Evolutionary conservation across 2,797 vertebrate genomes (phyloP), one percentile per base, ranked within the genome.

Genomic region (Valencia hispanica): DNA sequence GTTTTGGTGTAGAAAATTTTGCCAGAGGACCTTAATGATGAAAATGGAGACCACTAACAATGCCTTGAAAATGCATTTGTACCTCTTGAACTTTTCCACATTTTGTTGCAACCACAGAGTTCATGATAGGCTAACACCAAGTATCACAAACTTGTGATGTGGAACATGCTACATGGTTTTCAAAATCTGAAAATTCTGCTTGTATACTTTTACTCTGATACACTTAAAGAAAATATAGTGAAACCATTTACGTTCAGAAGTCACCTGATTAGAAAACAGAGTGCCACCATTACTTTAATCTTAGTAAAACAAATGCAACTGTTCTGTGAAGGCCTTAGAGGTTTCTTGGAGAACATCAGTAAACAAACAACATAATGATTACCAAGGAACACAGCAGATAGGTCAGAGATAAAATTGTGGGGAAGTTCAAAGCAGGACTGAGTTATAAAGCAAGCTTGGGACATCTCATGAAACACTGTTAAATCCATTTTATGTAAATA

Each of bases 1-100:
- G 73, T 85, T 91, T 68, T 78, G 81, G 86, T 80, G 69, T 79
- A 87, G 82, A 74, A 76, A 53, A 20, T 86, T 88, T 80, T 89
- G 86, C 80, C 79, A 82, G n/a, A 55, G 53, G 10, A 55, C 25
- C 43, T 45, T 45, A 5, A 53, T 2, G 10, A 65, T 65, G 18
- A 61, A 61, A 20, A 27, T 15, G 7, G 32, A 32, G 0, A 8
- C 7, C 57, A 18, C 30, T 34, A 61, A 20, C 30, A 22, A 36
- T 36, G 30, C 4, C 30, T 34, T 63, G 7, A 34, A 34, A 63
- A 36, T 9, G 32, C 20, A 22, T 65, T 25, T 3, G 25, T 7
- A 39, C 36, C 12, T 43, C 36, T 66, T n/a, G 39, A n/a, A 43
- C 25, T 2, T 66, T n/a, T n/a, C 12, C 39, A 66, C 0, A 41